Percentiles rank a stretch among this genome's conserved stretches.
phyloP scores from a whole-genome alignment of 2,797 vertebrate species.

The Varecia variegata region DNA sequence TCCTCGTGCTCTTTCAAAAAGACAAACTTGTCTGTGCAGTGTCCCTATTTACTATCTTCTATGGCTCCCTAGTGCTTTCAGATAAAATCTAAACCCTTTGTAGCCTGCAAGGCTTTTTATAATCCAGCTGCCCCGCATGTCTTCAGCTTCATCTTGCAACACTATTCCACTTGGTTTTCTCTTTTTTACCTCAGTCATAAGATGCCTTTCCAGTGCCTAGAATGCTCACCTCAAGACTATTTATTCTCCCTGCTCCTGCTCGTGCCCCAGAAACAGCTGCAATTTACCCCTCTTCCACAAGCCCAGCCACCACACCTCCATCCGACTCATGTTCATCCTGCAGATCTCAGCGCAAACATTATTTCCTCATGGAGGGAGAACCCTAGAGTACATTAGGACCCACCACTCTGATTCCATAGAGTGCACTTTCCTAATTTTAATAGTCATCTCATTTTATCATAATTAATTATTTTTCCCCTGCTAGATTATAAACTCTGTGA shows the following conservation, averaged over 20 bases:
- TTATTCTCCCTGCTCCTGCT: background rate
- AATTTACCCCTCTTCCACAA: background rate
- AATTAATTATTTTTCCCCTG: background rate
- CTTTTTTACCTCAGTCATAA: background rate
- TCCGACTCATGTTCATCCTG: rapidly evolving
- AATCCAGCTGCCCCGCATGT: background rate
- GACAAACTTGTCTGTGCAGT: background rate
- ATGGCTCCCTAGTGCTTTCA: background rate
- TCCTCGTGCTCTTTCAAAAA: background rate
- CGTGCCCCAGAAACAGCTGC: background rate
- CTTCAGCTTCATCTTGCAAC: background rate
- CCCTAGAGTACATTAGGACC: background rate
- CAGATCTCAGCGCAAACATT: background rate
- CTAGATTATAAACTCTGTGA: background rate
- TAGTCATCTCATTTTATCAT: background rate
- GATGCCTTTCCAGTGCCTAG: background rate
- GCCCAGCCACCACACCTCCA: background rate
- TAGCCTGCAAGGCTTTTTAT: background rate
- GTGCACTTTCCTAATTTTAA: background rate
- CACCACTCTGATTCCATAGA: background rate
- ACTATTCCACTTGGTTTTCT: background rate
- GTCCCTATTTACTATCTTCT: background rate
- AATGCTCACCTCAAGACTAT: background rate
- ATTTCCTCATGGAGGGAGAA: background rate
- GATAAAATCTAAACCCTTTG: background rate